phyloP scores from a whole-genome alignment of 2,888 invertebrate species.

The Chironomus tentans region DNA sequence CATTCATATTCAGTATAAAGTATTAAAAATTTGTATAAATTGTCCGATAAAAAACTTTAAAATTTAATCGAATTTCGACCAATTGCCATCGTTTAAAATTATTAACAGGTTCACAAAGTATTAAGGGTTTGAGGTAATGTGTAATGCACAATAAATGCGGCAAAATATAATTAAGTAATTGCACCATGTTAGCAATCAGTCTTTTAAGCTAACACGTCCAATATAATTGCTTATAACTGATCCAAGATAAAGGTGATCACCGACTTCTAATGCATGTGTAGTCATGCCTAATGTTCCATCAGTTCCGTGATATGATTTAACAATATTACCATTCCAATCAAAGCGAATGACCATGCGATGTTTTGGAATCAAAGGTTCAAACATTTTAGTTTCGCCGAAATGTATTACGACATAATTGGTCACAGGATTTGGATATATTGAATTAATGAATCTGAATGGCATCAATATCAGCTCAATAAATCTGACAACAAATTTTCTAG shows the following conservation, averaged over 20 bases:
- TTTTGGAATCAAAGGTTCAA: slow-evolving; percentile 39
- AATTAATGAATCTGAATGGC: slow-evolving; percentile 54
- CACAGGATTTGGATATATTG: slow-evolving; percentile 55
- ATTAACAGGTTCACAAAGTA: no score
- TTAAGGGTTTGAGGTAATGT: no score
- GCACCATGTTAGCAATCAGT: no score
- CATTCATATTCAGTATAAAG: no score
- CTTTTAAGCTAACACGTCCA: slow-evolving; percentile 43
- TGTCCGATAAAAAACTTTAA: no score
- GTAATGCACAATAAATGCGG: no score
- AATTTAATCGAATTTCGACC: no score
- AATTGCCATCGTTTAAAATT: no score
- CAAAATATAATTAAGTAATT: no score
- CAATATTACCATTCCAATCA: slow-evolving; percentile 61
- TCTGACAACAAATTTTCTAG: slow-evolving; percentile 57
- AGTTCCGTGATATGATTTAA: slow-evolving; percentile 56
- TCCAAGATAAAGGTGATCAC: slow-evolving; percentile 58
- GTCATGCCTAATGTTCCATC: slow-evolving; percentile 48
- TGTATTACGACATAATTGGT: slow-evolving; percentile 54
- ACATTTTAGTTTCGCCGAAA: slow-evolving; percentile 55
- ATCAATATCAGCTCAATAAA: slow-evolving; percentile 51
- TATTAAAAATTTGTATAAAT: no score
- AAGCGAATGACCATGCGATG: slow-evolving; percentile 54
- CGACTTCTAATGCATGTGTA: slow-evolving; percentile 58
- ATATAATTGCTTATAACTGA: slow-evolving; percentile 58